Base-by-base conservation (phyloP, 1,140 invertebrate genomes). In the Lethocerus indicus region DNA sequence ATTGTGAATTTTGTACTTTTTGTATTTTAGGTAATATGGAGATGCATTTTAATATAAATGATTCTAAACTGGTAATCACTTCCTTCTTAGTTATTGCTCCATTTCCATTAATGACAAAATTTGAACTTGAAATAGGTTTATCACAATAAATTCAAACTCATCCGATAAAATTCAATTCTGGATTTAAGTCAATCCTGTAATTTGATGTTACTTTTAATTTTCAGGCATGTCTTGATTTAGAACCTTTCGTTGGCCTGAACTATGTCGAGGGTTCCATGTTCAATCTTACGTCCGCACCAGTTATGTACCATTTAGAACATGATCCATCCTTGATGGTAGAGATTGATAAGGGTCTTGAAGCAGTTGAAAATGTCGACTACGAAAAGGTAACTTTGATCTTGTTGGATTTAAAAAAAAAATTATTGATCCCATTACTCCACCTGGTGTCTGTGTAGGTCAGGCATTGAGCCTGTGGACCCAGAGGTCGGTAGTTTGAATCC, bases 291-390 rank as follows among this genome's bases (percentile, higher is more conserved):
- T 83, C 83, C 41, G 83, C 86, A 26, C 87, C 88, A 1, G 75
- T 90, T 0, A 75, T 90, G 58, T 85, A 87, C 58, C 83, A 87
- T 50, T 64, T 89, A 45, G 75, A 87, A 62, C 70, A 80, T 28
- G 71, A 84, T 56, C 78, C 79, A 2, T 69, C 72, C 2, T 69
- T 87, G 28, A 78, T 87, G 58, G 64, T 65, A 2, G 73, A 81
- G 61, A 79, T 87, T 20, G 75, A 86, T 59, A 75, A 77, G 49
- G 82, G 81, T 16, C 67, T 71, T 39, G 70, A 76, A 53, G 79
- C 75, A 37, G 74, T 87, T 2, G 68, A 79, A n/a, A 73, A 85
- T 58, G 75, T 87, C 28, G 76, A 87, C 60, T 84, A 83, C 66
- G 71, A 68, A 64, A 64, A 74, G 73, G 71, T 72, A 61, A 49